Base-by-base conservation (phyloP, 2,113 vertebrate genomes). In the Poeciliopsis occidentalis region DNA sequence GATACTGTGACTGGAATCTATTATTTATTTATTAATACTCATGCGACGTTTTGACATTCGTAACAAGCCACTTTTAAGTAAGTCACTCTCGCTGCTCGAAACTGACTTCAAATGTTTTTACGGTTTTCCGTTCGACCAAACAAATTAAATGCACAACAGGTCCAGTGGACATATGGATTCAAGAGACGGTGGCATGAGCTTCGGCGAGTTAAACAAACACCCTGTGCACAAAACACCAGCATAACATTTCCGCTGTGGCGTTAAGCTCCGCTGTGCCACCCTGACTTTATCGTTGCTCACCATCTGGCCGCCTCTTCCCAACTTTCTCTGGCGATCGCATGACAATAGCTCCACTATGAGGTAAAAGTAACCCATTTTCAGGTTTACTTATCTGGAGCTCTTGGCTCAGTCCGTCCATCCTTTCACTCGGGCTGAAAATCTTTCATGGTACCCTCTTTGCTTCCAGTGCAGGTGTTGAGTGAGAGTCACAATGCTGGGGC, bases 381-480 rank as follows among this genome's bases (percentile, higher is more conserved):
- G 91, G 84, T 91, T 93, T 75, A 87, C 89, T 78, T 79, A 92
- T 89, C 78, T 79, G 29, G 69, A 83, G 83, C 70, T 84, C 86
- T 89, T 87, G 80, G 84, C 75, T 89, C 82, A 84, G 88, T 88
- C 85, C 79, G 67, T 78, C 91, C 81, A 78, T 61, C 81, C 80
- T 75, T 86, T 87, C 51, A 80, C 75, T 75, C 63, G 3, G 68
- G 60, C 73, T 79, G 79, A 67, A 81, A 64, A 88, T 89, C 90
- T 89, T 81, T 92, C 91, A 91, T 63, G 80, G 85, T 76, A 87
- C 84, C 90, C 85, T 90, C 89, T 86, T 93, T 83, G 71, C 84
- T 83, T 47, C 70, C 81, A 82, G 73, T 66, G 89, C 80, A 88
- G 89, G 88, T 89, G 93, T 87, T 83, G 92, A 93, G 84, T 90